Evolutionary conservation across 2,888 invertebrate genomes (phyloP).

Genomic region (Lasioglossum zephyrum): DNA sequence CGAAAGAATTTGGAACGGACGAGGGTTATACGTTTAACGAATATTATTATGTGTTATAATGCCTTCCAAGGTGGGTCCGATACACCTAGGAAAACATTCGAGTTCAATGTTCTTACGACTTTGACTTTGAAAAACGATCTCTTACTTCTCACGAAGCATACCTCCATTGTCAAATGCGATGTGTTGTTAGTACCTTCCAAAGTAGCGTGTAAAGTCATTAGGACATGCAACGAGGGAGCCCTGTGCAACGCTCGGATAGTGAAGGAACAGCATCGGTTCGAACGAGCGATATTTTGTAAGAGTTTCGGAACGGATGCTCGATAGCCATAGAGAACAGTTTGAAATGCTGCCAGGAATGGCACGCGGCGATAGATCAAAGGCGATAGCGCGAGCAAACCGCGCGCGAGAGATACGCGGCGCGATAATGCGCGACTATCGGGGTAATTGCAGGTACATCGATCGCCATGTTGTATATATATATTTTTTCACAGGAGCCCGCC

Average conservation of each 20-base stretch:
- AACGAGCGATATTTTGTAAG: neutral
- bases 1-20: neutral
- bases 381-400: neutral
- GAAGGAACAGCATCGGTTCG: neutral
- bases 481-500: constrained; percentile 28
- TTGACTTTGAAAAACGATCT: too few relatives aligned
- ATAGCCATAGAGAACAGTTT: neutral
- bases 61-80: neutral
- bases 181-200: neutral
- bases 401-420: neutral
- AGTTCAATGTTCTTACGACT: too few relatives aligned
- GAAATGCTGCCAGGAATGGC: constrained; percentile 10
- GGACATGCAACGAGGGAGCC: constrained; percentile 5
- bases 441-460: constrained; percentile 45
- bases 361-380: constrained; percentile 15
- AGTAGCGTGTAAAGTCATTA: neutral
- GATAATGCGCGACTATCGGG: constrained; percentile 33
- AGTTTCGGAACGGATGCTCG: neutral
- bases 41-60: neutral
- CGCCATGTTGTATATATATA: constrained; percentile 24
- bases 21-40: neutral
- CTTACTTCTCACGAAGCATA: too few relatives aligned
- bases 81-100: too few relatives aligned
- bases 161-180: too few relatives aligned
- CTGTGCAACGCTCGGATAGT: constrained; percentile 1